Percentiles rank a stretch among this genome's conserved stretches.
phyloP scores from a whole-genome alignment of 2,888 invertebrate species.

The Polymixis lichenea region DNA sequence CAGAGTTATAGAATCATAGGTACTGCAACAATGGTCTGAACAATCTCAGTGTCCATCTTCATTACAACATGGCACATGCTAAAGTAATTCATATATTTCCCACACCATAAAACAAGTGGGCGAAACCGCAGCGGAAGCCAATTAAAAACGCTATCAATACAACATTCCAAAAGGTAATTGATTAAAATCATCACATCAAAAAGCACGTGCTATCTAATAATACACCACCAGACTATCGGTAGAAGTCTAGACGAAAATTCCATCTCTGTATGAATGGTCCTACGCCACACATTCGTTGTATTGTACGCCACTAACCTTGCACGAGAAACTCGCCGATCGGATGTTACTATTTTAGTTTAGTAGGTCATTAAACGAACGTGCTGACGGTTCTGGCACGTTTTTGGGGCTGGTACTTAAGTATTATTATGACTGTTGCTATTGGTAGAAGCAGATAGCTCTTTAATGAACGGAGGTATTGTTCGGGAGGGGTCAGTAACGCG shows the following conservation, averaged over 20 bases:
- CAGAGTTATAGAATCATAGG: not conserved
- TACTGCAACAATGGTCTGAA: not conserved
- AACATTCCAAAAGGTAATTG: slow-evolving; percentile 33
- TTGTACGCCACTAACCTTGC: slow-evolving; percentile 79
- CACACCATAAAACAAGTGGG: not conserved
- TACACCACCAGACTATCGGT: slow-evolving; percentile 42
- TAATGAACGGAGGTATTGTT: slow-evolving; percentile 20
- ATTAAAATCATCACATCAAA: slow-evolving; percentile 25
- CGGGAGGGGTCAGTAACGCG: slow-evolving; percentile 11
- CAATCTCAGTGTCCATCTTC: not conserved
- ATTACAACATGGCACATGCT: not conserved
- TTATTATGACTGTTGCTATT: slow-evolving; percentile 40
- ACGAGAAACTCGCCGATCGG: slow-evolving; percentile 78
- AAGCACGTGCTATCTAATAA: slow-evolving; percentile 47
- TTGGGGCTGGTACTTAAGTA: slow-evolving; percentile 48
- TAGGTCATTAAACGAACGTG: slow-evolving; percentile 83
- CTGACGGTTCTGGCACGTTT: slow-evolving; percentile 51
- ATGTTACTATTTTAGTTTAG: slow-evolving; percentile 82
- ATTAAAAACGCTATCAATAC: slow-evolving; percentile 22
- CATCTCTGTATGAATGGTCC: slow-evolving; percentile 70
- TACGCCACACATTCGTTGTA: slow-evolving; percentile 69
- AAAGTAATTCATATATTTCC: slow-evolving; percentile 11
- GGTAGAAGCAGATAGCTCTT: slow-evolving; percentile 15
- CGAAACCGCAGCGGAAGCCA: not conserved
- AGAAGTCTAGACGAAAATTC: slow-evolving; percentile 57